phyloP scores from a whole-genome alignment of 2,113 vertebrate genomes.

The Fregetta grallaria region DNA sequence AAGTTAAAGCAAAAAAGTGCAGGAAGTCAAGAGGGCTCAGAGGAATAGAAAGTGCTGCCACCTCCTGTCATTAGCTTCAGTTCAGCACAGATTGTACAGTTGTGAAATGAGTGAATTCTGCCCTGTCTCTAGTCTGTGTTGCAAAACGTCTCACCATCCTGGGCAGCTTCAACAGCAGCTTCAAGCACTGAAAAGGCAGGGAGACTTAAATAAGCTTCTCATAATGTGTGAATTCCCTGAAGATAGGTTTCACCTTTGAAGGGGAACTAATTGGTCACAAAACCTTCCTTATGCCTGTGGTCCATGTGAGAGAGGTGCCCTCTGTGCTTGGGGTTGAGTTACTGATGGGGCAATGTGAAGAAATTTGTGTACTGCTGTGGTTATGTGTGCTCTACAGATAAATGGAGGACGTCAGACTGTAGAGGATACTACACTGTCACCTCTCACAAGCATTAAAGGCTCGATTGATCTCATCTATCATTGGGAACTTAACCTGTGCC shows the following conservation, averaged over 20 bases:
- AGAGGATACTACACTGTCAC: not conserved
- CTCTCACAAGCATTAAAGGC: not conserved
- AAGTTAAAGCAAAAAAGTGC: not conserved
- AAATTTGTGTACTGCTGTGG: not conserved
- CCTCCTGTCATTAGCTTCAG: not conserved
- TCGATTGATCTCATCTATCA: not conserved
- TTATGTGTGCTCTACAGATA: not conserved
- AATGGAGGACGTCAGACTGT: not conserved
- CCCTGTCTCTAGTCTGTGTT: not conserved
- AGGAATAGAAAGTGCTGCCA: not conserved
- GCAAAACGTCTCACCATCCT: not conserved
- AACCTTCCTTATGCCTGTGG: not conserved
- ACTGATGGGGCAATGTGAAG: not conserved
- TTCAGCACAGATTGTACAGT: not conserved
- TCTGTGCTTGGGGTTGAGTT: not conserved
- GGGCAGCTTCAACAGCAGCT: not conserved
- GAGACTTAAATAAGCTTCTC: not conserved
- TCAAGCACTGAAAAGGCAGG: not conserved
- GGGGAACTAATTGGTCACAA: not conserved
- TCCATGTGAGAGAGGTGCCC: rapidly evolving
- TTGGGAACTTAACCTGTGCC: not conserved
- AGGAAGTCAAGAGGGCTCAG: not conserved
- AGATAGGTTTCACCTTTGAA: not conserved
- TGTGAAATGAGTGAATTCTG: not conserved
- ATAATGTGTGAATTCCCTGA: not conserved